Conservation (phyloP, 1,140 invertebrate species). For the Listronotus bonariensis region DNA sequence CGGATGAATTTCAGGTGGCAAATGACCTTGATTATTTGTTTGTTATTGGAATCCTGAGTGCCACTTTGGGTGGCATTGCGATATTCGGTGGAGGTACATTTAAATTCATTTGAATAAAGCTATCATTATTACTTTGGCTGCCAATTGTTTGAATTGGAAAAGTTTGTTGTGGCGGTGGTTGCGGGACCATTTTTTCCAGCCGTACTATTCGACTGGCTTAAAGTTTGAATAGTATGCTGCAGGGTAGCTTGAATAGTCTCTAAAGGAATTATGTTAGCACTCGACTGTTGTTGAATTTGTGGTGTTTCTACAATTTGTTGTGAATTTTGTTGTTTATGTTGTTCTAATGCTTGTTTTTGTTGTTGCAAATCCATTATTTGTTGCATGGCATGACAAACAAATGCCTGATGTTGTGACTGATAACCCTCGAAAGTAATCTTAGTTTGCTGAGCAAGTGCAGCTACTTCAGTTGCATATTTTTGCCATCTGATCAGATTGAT, state of each 20-base stretch:
- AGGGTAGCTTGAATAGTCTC: slow-evolving; percentile 47
- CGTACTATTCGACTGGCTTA: slow-evolving; percentile 39
- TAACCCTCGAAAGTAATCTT: slow-evolving; percentile 62
- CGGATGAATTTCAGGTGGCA: slow-evolving; percentile 27
- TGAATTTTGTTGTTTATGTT: slow-evolving; percentile 61
- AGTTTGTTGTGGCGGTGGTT: slow-evolving; percentile 28
- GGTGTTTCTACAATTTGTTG: slow-evolving; percentile 50
- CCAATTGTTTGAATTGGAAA: slow-evolving; percentile 27
- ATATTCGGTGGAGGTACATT: slow-evolving; percentile 33
- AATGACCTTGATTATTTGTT: slow-evolving; percentile 6
- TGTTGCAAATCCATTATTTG: slow-evolving; percentile 84
- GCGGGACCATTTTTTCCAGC: slow-evolving; percentile 24
- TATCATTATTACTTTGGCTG: slow-evolving; percentile 16
- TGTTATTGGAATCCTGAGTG: slow-evolving; percentile 7
- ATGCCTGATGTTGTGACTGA: slow-evolving; percentile 94
- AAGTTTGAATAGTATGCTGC: slow-evolving; percentile 47
- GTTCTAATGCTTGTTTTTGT: slow-evolving; percentile 75
- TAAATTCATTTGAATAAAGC: slow-evolving; percentile 10
- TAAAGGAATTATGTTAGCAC: slow-evolving; percentile 42
- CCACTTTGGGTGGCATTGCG: not conserved
- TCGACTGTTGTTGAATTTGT: slow-evolving; percentile 26
- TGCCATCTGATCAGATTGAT: slow-evolving; percentile 80
- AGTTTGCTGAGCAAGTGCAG: slow-evolving; percentile 61
- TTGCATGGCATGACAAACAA: slow-evolving; percentile 86
- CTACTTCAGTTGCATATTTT: slow-evolving; percentile 74